Conservation (phyloP, 2,888 invertebrate species). For the Phoenoteleia sp. region DNA sequence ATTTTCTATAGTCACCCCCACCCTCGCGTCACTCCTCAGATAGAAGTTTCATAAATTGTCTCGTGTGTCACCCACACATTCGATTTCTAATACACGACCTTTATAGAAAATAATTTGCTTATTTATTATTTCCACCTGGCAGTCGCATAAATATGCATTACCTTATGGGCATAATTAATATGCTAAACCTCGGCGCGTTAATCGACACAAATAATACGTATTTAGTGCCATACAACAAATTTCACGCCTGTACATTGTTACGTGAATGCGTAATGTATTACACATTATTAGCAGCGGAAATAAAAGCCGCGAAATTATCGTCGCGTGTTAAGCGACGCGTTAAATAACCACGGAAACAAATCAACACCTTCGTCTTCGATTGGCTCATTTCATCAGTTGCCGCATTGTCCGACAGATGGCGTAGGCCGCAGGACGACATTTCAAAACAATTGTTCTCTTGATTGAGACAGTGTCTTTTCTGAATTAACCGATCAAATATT, state of each 20-base stretch:
- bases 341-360: slow-evolving; percentile 43
- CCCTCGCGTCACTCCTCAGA: too few relatives aligned
- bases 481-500: too few relatives aligned
- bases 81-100: slow-evolving; percentile 2
- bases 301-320: slow-evolving; percentile 59
- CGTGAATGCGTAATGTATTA: slow-evolving; percentile 51
- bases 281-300: slow-evolving; percentile 55
- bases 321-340: slow-evolving; percentile 52
- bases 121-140: slow-evolving; percentile 27
- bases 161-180: slow-evolving; percentile 54
- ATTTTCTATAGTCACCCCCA: too few relatives aligned
- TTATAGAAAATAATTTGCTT: slow-evolving; percentile 5
- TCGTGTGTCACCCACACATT: too few relatives aligned
- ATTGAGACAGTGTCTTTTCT: too few relatives aligned
- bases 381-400: too few relatives aligned
- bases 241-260: slow-evolving; percentile 53
- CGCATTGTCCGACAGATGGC: too few relatives aligned
- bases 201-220: slow-evolving; percentile 56
- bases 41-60: too few relatives aligned
- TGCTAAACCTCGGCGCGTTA: slow-evolving; percentile 53
- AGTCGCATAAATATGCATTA: slow-evolving; percentile 42
- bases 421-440: too few relatives aligned
- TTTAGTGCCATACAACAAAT: slow-evolving; percentile 61
- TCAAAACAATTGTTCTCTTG: too few relatives aligned
- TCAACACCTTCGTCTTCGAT: slow-evolving; percentile 34